phyloP scores from a whole-genome alignment of 2,888 invertebrate species.

The Acrocyrtus sp. region DNA sequence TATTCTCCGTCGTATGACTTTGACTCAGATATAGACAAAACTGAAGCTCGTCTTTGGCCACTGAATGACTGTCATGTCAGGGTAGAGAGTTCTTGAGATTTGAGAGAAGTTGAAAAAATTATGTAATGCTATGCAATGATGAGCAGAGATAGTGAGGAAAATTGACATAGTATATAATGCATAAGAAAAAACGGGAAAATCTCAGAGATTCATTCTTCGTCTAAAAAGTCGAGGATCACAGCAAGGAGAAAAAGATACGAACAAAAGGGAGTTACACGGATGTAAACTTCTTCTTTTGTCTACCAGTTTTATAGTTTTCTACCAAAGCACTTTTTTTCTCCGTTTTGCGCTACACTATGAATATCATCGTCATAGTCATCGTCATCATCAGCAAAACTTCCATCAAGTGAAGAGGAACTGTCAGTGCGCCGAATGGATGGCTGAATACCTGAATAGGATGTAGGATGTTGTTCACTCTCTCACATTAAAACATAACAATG shows the following conservation, averaged over 20 bases:
- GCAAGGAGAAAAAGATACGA: slow-evolving; percentile 4
- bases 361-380: neutral
- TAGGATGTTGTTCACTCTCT: too few relatives aligned
- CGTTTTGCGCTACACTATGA: neutral
- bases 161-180: neutral
- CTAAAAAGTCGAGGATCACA: neutral
- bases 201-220: slow-evolving; percentile 21
- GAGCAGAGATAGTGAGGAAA: neutral
- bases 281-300: slow-evolving; percentile 23
- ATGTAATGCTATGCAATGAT: too few relatives aligned
- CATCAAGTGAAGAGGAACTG: too few relatives aligned
- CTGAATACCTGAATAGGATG: too few relatives aligned
- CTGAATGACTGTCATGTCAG: too few relatives aligned
- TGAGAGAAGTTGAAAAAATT: too few relatives aligned
- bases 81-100: too few relatives aligned
- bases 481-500: too few relatives aligned
- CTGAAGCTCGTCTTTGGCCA: too few relatives aligned
- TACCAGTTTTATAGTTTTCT: neutral
- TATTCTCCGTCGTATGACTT: too few relatives aligned
- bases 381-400: neutral
- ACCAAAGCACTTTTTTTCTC: neutral
- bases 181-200: slow-evolving; percentile 21
- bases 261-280: slow-evolving; percentile 26
- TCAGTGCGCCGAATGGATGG: too few relatives aligned
- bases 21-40: too few relatives aligned